phyloP scores from a whole-genome alignment of 2,797 vertebrate genomes.

The Enteromius unitaeniatus region DNA sequence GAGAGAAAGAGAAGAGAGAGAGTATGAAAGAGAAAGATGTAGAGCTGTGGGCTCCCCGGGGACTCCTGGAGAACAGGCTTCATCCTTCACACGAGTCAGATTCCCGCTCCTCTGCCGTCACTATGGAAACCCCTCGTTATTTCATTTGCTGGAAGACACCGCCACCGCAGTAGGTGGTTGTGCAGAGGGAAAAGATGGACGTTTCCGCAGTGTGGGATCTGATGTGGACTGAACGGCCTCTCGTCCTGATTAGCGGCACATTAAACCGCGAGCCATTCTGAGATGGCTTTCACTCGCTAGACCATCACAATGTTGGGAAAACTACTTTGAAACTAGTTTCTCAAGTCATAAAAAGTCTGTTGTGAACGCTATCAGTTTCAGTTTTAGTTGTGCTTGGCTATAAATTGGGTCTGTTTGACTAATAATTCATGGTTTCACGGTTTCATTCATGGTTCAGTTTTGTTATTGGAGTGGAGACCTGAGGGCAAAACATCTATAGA shows the following conservation, averaged over 20 bases:
- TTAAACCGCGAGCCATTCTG: constrained; percentile 19
- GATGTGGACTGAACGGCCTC: constrained; percentile 21
- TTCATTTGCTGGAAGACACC: constrained; percentile 63
- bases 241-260: constrained; percentile 30
- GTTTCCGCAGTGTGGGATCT: constrained; percentile 3
- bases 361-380: neutral
- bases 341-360: neutral
- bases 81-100: constrained; percentile 68
- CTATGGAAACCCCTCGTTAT: constrained; percentile 77
- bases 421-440: neutral
- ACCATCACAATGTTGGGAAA: neutral
- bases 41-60: constrained; percentile 30
- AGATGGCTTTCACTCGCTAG: neutral
- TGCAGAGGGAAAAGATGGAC: constrained; percentile 3
- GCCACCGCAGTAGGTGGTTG: constrained; percentile 48
- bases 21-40: constrained; percentile 13
- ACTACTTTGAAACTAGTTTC: neutral
- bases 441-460: too few relatives aligned
- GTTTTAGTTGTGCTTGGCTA: neutral
- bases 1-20: neutral
- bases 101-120: constrained; percentile 66
- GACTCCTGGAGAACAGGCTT: constrained; percentile 52
- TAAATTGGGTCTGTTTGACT: neutral
- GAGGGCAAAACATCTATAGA: neutral
- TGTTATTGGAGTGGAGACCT: neutral